A percentile compares a stretch with the other conserved stretches of the same genome.
Conservation (phyloP, 2,113 vertebrate species). For the Melanerpes formicivorus region DNA sequence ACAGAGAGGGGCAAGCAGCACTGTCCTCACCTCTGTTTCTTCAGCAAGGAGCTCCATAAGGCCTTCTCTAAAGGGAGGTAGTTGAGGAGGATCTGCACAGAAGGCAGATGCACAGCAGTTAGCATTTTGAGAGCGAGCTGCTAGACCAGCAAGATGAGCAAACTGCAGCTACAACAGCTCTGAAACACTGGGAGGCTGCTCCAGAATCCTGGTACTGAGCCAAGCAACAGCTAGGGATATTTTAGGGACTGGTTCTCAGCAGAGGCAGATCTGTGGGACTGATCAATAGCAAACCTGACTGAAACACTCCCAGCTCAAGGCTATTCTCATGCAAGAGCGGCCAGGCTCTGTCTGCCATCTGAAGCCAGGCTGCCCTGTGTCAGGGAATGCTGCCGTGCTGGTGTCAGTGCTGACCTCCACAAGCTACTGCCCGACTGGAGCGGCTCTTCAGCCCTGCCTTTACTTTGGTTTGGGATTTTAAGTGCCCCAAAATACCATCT, state of each 20-base stretch:
- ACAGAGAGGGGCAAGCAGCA: not conserved
- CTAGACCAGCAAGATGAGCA: not conserved
- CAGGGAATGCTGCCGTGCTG: not conserved
- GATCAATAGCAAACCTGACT: not conserved
- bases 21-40: conserved; percentile 90
- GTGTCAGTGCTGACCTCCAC: not conserved
- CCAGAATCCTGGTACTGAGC: not conserved
- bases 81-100: conserved; percentile 91
- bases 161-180: not conserved
- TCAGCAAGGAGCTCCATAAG: conserved; percentile 88
- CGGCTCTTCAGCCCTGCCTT: not conserved
- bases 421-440: not conserved
- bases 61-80: conserved; percentile 91
- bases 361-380: fast-evolving
- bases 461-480: not conserved
- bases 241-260: not conserved
- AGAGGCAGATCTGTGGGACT: not conserved
- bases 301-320: not conserved
- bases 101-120: not conserved
- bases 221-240: not conserved
- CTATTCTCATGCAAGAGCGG: not conserved
- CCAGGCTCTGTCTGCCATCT: not conserved
- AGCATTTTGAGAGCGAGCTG: not conserved
- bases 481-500: fast-evolving
- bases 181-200: not conserved